Conservation (phyloP, 2,113 vertebrate genomes). For the Casuarius casuarius region DNA sequence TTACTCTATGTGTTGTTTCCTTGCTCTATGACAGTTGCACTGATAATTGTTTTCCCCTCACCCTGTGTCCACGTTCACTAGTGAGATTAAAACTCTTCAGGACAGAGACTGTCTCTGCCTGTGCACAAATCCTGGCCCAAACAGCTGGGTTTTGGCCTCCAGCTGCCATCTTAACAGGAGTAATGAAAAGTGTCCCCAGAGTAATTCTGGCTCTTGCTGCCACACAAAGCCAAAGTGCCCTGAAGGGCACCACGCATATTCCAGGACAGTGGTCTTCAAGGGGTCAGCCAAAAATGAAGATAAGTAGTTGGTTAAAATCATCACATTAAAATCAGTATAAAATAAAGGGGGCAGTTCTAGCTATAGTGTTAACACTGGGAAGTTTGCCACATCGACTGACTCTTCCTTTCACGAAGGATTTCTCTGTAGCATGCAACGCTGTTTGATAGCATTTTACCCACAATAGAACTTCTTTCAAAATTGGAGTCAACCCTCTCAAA, state of each 20-base stretch:
- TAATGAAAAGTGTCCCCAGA: not conserved
- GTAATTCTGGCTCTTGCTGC: not conserved
- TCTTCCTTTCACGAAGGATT: too few relatives aligned
- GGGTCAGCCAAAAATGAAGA: not conserved
- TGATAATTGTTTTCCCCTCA: not conserved
- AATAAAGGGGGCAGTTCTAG: not conserved
- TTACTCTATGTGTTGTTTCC: not conserved
- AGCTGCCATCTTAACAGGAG: not conserved
- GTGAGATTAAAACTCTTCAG: not conserved
- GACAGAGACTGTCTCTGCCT: not conserved
- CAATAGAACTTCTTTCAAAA: too few relatives aligned
- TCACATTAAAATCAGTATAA: not conserved
- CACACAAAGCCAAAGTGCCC: not conserved
- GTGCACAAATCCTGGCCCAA: not conserved
- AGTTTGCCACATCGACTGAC: not conserved
- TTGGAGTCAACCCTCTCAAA: too few relatives aligned
- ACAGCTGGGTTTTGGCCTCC: not conserved
- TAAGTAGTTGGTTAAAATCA: not conserved
- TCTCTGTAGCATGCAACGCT: too few relatives aligned
- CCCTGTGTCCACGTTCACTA: not conserved
- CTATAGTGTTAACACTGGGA: not conserved
- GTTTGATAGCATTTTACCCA: too few relatives aligned
- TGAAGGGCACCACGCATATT: too few relatives aligned
- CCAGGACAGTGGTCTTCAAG: not conserved
- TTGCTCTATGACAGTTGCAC: rapidly evolving